Evolutionary conservation across 2,797 vertebrate species (phyloP).

Genomic region (Muraenolepis orangiensis): DNA sequence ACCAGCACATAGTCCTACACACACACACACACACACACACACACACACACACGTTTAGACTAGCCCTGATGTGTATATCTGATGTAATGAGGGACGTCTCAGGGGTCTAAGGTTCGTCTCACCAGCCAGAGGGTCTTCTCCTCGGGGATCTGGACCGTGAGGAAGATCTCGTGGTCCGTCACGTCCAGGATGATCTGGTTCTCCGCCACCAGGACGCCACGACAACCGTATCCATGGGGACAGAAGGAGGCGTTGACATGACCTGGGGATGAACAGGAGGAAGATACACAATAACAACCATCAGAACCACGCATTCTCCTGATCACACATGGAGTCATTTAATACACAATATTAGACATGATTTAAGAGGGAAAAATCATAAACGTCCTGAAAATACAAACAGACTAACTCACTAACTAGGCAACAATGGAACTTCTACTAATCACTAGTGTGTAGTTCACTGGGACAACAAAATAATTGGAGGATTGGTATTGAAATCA

Average conservation of each 20-base stretch:
- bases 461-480: neutral
- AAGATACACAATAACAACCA: neutral
- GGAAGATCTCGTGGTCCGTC: conserved; percentile 81
- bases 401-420: neutral
- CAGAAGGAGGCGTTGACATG: conserved; percentile 87
- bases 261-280: conserved; percentile 74
- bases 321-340: neutral
- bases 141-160: conserved; percentile 84
- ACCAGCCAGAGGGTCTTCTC: conserved; percentile 91
- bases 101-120: neutral
- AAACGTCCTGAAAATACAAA: neutral
- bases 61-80: neutral
- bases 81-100: neutral
- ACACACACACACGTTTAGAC: neutral
- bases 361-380: neutral
- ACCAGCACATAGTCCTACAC: conserved; percentile 87
- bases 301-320: neutral
- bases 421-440: no score
- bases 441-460: no score
- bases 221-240: conserved; percentile 89
- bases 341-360: neutral
- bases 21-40: conserved; percentile 4
- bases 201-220: conserved; percentile 84
- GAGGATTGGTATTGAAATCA: no score
- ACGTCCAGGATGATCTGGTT: conserved; percentile 85